Conservation (phyloP, 1,140 invertebrate genomes). For the Zaprionus africanus region DNA sequence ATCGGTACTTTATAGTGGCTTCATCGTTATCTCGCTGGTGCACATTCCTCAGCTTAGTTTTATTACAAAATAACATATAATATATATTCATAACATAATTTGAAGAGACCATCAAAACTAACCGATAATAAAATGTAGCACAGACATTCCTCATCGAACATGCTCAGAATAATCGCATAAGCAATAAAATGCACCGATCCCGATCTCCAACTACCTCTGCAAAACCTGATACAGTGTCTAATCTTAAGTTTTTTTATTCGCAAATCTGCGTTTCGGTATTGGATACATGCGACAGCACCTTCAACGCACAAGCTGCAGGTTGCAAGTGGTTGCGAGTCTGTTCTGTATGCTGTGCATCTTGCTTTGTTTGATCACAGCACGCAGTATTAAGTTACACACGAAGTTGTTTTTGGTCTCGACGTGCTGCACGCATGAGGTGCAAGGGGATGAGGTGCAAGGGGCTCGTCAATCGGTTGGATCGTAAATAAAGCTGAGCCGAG, state of each 20-base stretch:
- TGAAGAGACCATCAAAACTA: background rate
- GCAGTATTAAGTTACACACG: conserved; percentile 67
- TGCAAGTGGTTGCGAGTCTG: background rate
- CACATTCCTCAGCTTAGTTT: no score
- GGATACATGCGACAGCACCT: background rate
- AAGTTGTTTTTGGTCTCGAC: conserved; percentile 7
- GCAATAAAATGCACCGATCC: background rate
- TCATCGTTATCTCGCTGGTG: no score
- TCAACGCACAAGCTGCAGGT: conserved; percentile 12
- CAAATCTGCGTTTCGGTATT: background rate
- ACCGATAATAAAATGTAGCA: background rate
- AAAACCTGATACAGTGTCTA: background rate
- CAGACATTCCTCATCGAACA: background rate
- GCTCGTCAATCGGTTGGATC: conserved; percentile 29
- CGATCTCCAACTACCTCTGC: background rate
- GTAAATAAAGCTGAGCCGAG: conserved; percentile 54
- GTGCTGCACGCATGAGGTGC: background rate
- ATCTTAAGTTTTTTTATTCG: background rate
- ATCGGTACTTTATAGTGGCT: no score
- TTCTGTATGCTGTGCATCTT: background rate
- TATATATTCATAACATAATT: no score
- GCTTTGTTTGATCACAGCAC: conserved; percentile 33
- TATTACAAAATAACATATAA: no score
- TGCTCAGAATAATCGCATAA: background rate
- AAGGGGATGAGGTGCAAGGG: background rate